Base-by-base conservation (phyloP, 1,140 invertebrate species). In the Drusus annulatus region DNA sequence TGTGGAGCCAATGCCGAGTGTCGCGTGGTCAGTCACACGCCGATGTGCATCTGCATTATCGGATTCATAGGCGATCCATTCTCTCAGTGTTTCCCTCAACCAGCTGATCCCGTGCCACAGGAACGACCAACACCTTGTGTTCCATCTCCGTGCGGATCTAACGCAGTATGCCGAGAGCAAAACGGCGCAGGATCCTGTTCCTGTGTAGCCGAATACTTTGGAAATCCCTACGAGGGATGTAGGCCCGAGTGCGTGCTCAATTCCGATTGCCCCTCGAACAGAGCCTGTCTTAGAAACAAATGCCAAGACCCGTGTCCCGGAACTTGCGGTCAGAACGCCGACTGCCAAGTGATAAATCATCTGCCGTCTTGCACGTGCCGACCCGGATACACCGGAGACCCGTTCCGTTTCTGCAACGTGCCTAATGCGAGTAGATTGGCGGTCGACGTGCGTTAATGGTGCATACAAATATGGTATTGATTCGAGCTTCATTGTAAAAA, bases 141-240 rank as follows among this genome's bases (percentile, higher is more conserved):
- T 84, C 94, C 94, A 56, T 94, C 93, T 50, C 94, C 95, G 56
- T 96, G 95, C 86, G 95, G 95, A 56, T 91, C 93, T 2, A 96
- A 96, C 88, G 94, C 95, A 56, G 80, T 94, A 84, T 94, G 93
- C 87, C 92, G 93, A 89, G 95, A 96, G 87, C 92, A 92, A 77
- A 94, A 95, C 84, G 94, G 93, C 23, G 94, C 93, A 16, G 94
- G 93, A 84, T 92, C 92, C 71, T 95, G 93, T 85, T 91, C 92
- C 75, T 95, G 94, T 85, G 85, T 94, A 80, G 90, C 92, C n/a
- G 92, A 94, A 84, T 95, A 93, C 84, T 91, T 91, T 79, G 94
- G 94, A 56, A 93, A 95, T 88, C 94, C 94, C 25, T 95, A 95
- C 84, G 91, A 91, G 80, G 93, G 93, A 36, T 95, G 92, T 88